These are phyloP conservation scores for Tromatobia lineatoria DNA, from an alignment of 2,888 invertebrate species.

Conservation along the genomic window DNA sequence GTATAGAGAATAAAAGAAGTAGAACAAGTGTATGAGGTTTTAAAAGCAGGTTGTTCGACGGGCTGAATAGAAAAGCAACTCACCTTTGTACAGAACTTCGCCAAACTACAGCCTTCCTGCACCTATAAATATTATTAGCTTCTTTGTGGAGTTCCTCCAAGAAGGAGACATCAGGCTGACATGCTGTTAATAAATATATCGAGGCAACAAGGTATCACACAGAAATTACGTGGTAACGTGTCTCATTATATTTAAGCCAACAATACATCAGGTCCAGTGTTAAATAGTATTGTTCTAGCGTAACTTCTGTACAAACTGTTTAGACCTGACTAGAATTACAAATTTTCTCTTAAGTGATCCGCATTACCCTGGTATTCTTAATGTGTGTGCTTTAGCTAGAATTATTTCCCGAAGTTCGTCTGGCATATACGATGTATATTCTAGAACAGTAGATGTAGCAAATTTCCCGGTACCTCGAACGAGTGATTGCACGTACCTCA, in stretches of 20 bases:
- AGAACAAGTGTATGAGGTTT: constrained; percentile 35
- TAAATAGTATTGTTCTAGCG: background rate
- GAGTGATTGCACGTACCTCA: constrained; percentile 54
- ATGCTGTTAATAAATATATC: background rate
- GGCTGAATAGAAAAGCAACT: background rate
- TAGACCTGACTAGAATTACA: background rate
- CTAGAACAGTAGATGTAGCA: constrained; percentile 44
- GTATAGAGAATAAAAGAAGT: constrained; percentile 7
- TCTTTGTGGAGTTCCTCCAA: background rate
- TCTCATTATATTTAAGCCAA: background rate
- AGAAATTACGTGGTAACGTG: background rate
- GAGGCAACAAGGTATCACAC: background rate
- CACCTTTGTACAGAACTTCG: background rate
- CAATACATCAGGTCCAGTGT: background rate
- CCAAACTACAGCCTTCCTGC: background rate
- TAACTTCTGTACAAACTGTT: background rate
- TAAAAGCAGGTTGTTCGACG: constrained; percentile 9
- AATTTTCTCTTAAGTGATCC: constrained; percentile 11
- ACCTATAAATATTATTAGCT: background rate
- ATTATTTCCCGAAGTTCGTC: constrained; percentile 16
- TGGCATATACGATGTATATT: background rate
- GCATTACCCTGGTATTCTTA: background rate
- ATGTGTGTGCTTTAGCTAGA: constrained; percentile 9
- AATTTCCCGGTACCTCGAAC: constrained; percentile 51
- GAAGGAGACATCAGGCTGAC: background rate